Base-by-base conservation (phyloP, 2,113 vertebrate species). In the Quiscalus mexicanus region DNA sequence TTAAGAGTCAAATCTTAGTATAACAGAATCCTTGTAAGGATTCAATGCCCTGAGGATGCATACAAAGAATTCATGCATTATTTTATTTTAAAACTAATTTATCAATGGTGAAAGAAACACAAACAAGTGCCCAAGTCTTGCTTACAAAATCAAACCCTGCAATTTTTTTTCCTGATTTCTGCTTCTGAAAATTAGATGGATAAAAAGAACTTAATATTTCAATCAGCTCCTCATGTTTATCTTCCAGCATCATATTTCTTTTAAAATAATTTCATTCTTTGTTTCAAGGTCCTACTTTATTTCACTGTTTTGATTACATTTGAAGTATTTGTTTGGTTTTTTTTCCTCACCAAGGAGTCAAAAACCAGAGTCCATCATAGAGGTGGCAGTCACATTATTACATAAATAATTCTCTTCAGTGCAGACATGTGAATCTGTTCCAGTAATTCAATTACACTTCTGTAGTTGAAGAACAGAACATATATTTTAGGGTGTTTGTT, bases 31-130 rank as follows among this genome's bases (percentile, higher is more conserved):
- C 4, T 55, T 76, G 4, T 4, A 67, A 62, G 9, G 1, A 11
- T 67, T 80, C 21, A n/a, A 15, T 31, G 4, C 3, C 3, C 4
- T 19, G 3, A 74, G 5, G 7, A 2, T 41, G 5, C 16, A 45
- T 35, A 15, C 0, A 47, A 76, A 64, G 14, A 37, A 39, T 15
- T 47, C 4, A 20, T 33, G 20, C 6, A 6, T 35, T 23, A 39
- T 30, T 71, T 17, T 25, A 22, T 71, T 87, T 64, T 55, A 42
- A 70, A 75, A 44, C 8, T 42, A 67, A 15, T 56, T 33, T 68
- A 10, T 63, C 0, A 1, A 7, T 28, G 7, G 7, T 33, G 10
- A 37, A 56, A 69, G 49, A 63, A 42, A 0, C 0, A 6, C 3
- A 63, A 17, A 22, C 17, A 63, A 50, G 0, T 6, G 1, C 2